Evolutionary conservation across 2,888 invertebrate genomes (phyloP), one percentile per base, ranked within the genome.

Genomic region (Tillus elongatus): DNA sequence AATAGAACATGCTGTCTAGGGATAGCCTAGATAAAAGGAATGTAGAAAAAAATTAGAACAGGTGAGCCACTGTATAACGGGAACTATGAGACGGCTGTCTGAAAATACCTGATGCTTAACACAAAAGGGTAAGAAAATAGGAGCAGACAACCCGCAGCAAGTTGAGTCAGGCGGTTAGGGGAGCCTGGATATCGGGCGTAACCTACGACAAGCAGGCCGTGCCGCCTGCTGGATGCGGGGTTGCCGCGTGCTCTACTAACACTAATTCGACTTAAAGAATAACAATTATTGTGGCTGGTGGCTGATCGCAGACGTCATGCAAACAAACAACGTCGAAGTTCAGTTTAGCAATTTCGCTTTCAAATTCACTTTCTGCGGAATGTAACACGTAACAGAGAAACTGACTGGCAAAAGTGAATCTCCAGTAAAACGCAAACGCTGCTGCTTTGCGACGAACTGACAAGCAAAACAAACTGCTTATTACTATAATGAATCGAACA

Each of bases 11-110:
- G 49, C 49, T 47, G 56, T 51, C 53, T 54, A 54, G 49, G 56
- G 57, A 56, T 58, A 58, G 53, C 58, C 60, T 58, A 60, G 57
- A 57, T 55, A 52, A 50, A 50, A 52, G 51, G 49, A 51, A 56
- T 51, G 50, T 52, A 49, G 50, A 45, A 45, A 33, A 32, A 39
- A 44, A 47, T 46, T 47, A 46, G 52, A 52, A 55, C 52, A 53
- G 49, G 49, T 50, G 46, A 43, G 36, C 15, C 29, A 12, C 15
- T 4, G 3, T 30, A n/a, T n/a, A n/a, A n/a, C n/a, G n/a, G n/a
- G n/a, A n/a, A n/a, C n/a, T n/a, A n/a, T n/a, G n/a, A n/a, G n/a
- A n/a, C n/a, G n/a, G n/a, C n/a, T n/a, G n/a, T n/a, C n/a, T n/a
- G n/a, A n/a, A n/a, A n/a, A n/a, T n/a, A n/a, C n/a, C n/a, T n/a